Evolutionary conservation across 2,888 invertebrate genomes (phyloP), one percentile per base, ranked within the genome.

Genomic region (Timema cristinae): DNA sequence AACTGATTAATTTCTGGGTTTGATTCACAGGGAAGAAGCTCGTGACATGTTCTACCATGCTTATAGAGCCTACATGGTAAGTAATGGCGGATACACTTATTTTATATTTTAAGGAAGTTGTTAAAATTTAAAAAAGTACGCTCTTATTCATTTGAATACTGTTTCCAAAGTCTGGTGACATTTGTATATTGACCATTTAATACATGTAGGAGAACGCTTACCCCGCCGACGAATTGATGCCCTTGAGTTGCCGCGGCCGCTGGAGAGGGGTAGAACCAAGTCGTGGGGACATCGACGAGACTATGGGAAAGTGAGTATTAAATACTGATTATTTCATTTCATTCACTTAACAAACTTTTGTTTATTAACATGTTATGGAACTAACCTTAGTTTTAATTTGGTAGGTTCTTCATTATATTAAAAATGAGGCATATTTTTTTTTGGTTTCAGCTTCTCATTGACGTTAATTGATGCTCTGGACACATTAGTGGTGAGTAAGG

Each of bases 191-290:
- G 54, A 10, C 54, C 10, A 72, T 50, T 69, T 75, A 73, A 72
- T 59, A 75, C 61, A 79, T 78, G 15, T 75, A 85, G 87, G 84
- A 93, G 78, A 92, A 97, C 85, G 98, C 98, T 13, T 99, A 94
- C 84, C 98, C 98, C 70, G 98, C 98, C 16, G 98, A 98, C 85
- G 98, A 99, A 83, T 84, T 98, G 76, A 97, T 98, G 98, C 98
- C 98, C 0, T 85, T 98, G 54, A 94, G 93, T 79, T 98, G 98
- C 82, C 90, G 91, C 79, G 98, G 98, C 50, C 85, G 98, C 70
- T 95, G 91, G 83, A 86, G 96, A 78, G 97, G 96, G 7, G 87
- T 94, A 7, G 94, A 96, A 69, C 92, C 95, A 6, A 92, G 92
- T 76, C 86, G 98, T 68, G 98, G 98, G 5, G 98, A 98, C 81